Evolutionary conservation across 2,888 invertebrate species (phyloP).

Genomic region (Epirrhoe tristata): DNA sequence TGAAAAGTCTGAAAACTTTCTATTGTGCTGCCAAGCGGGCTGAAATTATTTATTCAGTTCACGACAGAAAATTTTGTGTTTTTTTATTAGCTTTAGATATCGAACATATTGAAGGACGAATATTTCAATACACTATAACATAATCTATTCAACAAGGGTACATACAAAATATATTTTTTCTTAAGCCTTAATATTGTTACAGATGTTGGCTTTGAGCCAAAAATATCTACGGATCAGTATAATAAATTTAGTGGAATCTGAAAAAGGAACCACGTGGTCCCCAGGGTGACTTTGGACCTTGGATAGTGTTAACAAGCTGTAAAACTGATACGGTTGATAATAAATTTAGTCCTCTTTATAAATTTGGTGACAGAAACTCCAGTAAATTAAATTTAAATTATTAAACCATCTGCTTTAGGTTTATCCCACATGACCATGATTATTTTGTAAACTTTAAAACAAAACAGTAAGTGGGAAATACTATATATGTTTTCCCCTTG

Average conservation of each 20-base stretch:
- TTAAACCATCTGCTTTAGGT: too few relatives aligned
- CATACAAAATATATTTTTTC: not conserved
- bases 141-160: not conserved
- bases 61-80: not conserved
- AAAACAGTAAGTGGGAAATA: too few relatives aligned
- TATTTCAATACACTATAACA: not conserved
- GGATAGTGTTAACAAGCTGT: not conserved
- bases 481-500: too few relatives aligned
- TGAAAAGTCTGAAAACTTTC: not conserved
- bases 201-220: not conserved
- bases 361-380: not conserved
- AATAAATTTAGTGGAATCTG: not conserved
- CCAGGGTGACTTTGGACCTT: not conserved
- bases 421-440: too few relatives aligned
- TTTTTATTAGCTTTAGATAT: not conserved
- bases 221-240: not conserved
- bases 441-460: too few relatives aligned
- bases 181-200: not conserved
- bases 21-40: not conserved
- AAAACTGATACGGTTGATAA: not conserved
- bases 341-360: not conserved
- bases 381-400: too few relatives aligned
- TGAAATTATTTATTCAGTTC: not conserved
- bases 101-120: not conserved
- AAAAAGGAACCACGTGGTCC: not conserved